Conservation (phyloP, 2,797 vertebrate species). For the Pampus argenteus region DNA sequence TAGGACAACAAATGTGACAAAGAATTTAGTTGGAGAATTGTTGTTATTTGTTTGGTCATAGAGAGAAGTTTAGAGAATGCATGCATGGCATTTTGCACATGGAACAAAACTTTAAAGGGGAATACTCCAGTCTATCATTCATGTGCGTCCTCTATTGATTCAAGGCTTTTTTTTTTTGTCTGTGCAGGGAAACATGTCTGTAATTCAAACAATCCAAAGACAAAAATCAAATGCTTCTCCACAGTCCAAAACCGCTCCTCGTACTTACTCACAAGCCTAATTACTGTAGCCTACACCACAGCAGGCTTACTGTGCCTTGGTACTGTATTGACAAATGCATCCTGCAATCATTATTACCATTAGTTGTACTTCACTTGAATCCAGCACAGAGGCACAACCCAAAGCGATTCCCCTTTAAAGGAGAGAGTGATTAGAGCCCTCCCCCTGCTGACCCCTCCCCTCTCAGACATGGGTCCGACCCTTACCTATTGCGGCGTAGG, state of each 20-base stretch:
- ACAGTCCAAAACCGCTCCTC: constrained; percentile 73
- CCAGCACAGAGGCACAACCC: constrained; percentile 84
- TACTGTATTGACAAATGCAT: constrained; percentile 75
- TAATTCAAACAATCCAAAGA: constrained; percentile 68
- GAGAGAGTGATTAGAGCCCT: constrained; percentile 96
- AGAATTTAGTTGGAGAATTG: constrained; percentile 84
- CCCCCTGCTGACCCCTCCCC: constrained; percentile 94
- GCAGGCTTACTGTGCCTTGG: constrained; percentile 71
- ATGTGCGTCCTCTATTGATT: constrained; percentile 83
- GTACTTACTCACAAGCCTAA: constrained; percentile 70
- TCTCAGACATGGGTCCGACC: constrained; percentile 97
- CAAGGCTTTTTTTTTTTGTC: constrained; percentile 69
- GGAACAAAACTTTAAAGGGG: constrained; percentile 95
- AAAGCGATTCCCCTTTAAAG: constrained; percentile 96
- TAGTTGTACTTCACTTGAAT: constrained; percentile 82
- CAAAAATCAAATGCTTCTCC: constrained; percentile 71
- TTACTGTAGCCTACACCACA: constrained; percentile 64
- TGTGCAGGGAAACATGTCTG: constrained; percentile 71
- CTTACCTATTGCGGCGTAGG: constrained; percentile 99
- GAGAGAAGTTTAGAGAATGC: constrained; percentile 90
- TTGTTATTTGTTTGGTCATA: constrained; percentile 85
- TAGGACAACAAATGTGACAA: constrained; percentile 90
- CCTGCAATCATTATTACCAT: constrained; percentile 73
- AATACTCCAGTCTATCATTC: constrained; percentile 85
- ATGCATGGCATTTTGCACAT: constrained; percentile 95